Conservation (phyloP, 2,113 vertebrate species). For the Rhinoptilus africanus region DNA sequence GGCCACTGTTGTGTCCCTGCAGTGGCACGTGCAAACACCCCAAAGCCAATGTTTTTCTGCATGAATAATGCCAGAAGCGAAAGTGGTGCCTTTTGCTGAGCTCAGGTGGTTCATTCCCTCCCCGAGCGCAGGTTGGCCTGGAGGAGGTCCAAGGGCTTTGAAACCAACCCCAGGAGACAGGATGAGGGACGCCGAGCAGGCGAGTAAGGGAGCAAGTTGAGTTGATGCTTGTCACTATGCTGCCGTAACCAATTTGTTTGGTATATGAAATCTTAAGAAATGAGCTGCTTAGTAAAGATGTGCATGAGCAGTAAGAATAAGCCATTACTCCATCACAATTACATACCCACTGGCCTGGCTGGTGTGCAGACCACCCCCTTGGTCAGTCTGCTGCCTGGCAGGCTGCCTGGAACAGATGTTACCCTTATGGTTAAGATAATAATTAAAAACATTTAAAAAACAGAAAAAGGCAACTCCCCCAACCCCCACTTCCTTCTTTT, state of each 20-base stretch:
- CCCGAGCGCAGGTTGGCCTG: fast-evolving
- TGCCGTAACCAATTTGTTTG: not conserved
- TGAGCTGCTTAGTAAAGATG: not conserved
- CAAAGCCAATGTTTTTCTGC: fast-evolving
- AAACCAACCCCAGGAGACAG: not conserved
- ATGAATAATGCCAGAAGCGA: not conserved
- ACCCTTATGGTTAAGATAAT: not conserved
- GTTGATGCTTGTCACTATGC: not conserved
- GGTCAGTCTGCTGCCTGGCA: not conserved
- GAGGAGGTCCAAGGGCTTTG: not conserved
- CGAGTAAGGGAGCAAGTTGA: not conserved
- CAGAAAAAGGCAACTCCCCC: not conserved
- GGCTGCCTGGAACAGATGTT: not conserved
- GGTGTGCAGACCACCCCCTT: not conserved
- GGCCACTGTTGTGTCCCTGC: fast-evolving
- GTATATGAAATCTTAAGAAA: not conserved
- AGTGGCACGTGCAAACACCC: fast-evolving
- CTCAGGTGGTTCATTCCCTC: not conserved
- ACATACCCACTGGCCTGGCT: not conserved
- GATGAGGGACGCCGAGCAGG: not conserved
- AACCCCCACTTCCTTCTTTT: not conserved
- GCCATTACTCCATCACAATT: not conserved
- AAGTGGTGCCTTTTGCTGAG: not conserved
- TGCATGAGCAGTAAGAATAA: not conserved
- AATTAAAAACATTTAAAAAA: not conserved